These are phyloP conservation scores for Enchytraeus crypticus DNA, from an alignment of 2,888 invertebrate genomes.

Conservation along the genomic window DNA sequence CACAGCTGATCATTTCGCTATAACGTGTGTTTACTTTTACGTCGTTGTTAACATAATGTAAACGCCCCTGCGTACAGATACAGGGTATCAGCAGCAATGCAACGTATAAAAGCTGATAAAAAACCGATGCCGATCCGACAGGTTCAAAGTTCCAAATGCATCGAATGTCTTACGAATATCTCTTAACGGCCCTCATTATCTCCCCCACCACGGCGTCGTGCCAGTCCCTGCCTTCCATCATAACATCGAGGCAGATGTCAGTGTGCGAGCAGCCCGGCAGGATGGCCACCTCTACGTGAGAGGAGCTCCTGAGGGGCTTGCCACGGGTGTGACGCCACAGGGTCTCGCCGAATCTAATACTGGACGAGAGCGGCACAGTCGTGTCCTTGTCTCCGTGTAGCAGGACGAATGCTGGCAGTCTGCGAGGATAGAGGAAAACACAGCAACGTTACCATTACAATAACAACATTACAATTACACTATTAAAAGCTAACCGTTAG, in stretches of 20 bases:
- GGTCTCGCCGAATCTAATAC: conserved; percentile 33
- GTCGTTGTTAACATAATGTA: no score
- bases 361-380: conserved; percentile 36
- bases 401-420: conserved; percentile 38
- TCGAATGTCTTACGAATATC: neutral
- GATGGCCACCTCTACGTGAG: conserved; percentile 31
- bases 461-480: no score
- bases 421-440: conserved; percentile 16
- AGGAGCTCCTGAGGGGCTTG: conserved; percentile 21
- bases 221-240: conserved; percentile 32
- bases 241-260: conserved; percentile 40
- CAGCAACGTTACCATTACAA: no score
- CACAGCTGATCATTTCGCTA: no score
- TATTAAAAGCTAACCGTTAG: no score
- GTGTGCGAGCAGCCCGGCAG: conserved; percentile 40
- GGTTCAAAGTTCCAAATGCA: no score
- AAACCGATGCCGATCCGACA: no score
- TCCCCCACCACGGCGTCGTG: conserved; percentile 33
- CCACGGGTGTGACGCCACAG: conserved; percentile 24
- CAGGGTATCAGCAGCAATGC: no score
- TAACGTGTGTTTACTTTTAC: no score
- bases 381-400: conserved; percentile 40
- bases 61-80: no score
- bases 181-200: conserved; percentile 13
- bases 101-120: no score